Base-by-base conservation (phyloP, 2,113 vertebrate genomes). In the Panthera leo region DNA sequence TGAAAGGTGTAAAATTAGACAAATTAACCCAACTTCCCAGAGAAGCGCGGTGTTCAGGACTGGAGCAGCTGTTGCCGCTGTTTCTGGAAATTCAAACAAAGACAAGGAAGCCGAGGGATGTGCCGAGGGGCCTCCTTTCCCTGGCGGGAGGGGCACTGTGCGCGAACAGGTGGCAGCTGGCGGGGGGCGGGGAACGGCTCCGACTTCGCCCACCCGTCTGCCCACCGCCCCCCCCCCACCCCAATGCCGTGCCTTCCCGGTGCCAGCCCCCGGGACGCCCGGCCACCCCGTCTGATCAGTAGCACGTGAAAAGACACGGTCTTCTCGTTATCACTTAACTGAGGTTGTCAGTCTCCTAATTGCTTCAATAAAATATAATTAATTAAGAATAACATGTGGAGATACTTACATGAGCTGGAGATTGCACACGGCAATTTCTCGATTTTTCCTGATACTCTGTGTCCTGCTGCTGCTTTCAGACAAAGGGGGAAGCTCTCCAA, bases 1-100 rank as follows among this genome's bases (percentile, higher is more conserved):
- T 94, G 97, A 98, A 98, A 97, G 97, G 97, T 98, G 98, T 96
- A 99, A 97, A 98, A 99, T 99, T 95, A 98, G 98, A 98, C 97
- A 97, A 99, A 99, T 99, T 78, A 98, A 98, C 98, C 98, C 96
- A 90, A 51, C 98, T 95, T 98, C 98, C 97, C 96, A 93, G 98
- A 97, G 97, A 95, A 89, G 94, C 5, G 0, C 86, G 58, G 29
- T 87, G 84, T 83, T 94, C 78, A 76, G 92, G 65, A 94, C 88
- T 87, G 15, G 80, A 67, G 11, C 48, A 85, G 92, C 51, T 98
- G 98, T 98, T 98, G 89, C 39, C 95, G 83, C 55, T 71, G 92
- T 70, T 98, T 97, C 97, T 1, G 29, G 84, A 67, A 89, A 58
- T 29, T 0, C 58, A 7, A 18, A 80, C 53, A 7, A 18, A 23